Percentiles rank a stretch among this genome's conserved stretches.
phyloP scores from a whole-genome alignment of 2,888 invertebrate genomes.

The Physocephala rufipes region DNA sequence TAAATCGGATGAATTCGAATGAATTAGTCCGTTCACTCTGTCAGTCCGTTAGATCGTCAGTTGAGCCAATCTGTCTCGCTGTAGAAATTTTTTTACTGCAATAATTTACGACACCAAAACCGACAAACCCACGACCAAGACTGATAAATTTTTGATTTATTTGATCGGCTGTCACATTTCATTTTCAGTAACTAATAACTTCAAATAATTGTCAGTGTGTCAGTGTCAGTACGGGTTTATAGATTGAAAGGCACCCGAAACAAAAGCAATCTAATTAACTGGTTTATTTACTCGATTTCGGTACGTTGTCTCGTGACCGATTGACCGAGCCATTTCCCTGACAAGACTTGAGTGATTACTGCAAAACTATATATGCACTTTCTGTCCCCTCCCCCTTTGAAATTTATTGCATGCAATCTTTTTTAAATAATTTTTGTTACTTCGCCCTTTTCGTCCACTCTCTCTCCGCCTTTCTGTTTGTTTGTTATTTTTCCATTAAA shows the following conservation, averaged over 20 bases:
- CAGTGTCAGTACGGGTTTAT: no score
- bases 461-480: no score
- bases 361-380: neutral
- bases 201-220: neutral
- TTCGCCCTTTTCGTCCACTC: no score
- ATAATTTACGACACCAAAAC: no score
- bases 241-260: neutral
- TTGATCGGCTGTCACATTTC: neutral
- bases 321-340: neutral
- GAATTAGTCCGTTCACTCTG: no score
- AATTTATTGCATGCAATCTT: constrained; percentile 8
- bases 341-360: neutral
- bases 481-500: no score
- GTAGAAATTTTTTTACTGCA: no score
- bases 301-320: neutral
- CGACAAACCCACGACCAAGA: no score
- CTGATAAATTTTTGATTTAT: neutral
- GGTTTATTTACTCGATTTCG: neutral
- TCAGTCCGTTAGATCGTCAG: no score
- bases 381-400: neutral
- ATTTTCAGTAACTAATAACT: neutral
- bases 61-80: no score
- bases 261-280: neutral
- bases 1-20: no score
- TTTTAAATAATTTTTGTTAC: no score